Evolutionary conservation across 2,888 invertebrate genomes (phyloP).

Genomic region (Chouioia cunea): DNA sequence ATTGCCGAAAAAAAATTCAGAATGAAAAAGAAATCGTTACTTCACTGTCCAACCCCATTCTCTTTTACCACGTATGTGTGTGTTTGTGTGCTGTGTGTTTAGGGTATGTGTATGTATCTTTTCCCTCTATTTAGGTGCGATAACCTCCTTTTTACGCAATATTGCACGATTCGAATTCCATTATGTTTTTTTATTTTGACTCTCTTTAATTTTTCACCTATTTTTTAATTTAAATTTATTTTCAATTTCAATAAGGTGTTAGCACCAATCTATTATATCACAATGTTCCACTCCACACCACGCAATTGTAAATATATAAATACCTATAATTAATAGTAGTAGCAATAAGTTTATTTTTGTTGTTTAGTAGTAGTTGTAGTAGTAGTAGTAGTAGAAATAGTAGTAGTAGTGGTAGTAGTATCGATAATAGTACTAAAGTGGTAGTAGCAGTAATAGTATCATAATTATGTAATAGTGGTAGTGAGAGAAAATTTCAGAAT

Average conservation of each 20-base stretch:
- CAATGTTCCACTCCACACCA: slow-evolving; percentile 69
- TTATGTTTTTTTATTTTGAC: slow-evolving; percentile 46
- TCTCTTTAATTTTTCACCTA: slow-evolving; percentile 51
- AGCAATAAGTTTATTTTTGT: slow-evolving; percentile 49
- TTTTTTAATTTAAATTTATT: slow-evolving; percentile 61
- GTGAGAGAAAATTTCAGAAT: slow-evolving; percentile 32
- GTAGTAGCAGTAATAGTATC: slow-evolving; percentile 43
- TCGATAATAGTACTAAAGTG: slow-evolving; percentile 44
- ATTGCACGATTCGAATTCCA: slow-evolving; percentile 62
- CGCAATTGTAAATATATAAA: slow-evolving; percentile 69
- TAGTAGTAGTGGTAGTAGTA: slow-evolving; percentile 51
- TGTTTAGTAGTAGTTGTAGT: slow-evolving; percentile 52
- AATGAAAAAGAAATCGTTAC: slow-evolving; percentile 45
- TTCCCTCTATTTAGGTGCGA: slow-evolving; percentile 13
- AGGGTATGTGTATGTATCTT: background rate
- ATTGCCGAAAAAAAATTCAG: slow-evolving; percentile 22
- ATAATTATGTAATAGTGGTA: slow-evolving; percentile 45
- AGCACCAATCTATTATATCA: slow-evolving; percentile 70
- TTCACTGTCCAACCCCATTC: background rate
- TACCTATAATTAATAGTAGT: slow-evolving; percentile 62
- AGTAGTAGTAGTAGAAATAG: slow-evolving; percentile 51
- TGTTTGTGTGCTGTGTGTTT: background rate
- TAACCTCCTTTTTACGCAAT: slow-evolving; percentile 56
- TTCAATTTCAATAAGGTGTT: slow-evolving; percentile 69
- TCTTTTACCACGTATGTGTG: background rate